A percentile compares a stretch with the other conserved stretches of the same genome.
phyloP scores from a whole-genome alignment of 2,797 vertebrate species.

The Poecilia velifera region DNA sequence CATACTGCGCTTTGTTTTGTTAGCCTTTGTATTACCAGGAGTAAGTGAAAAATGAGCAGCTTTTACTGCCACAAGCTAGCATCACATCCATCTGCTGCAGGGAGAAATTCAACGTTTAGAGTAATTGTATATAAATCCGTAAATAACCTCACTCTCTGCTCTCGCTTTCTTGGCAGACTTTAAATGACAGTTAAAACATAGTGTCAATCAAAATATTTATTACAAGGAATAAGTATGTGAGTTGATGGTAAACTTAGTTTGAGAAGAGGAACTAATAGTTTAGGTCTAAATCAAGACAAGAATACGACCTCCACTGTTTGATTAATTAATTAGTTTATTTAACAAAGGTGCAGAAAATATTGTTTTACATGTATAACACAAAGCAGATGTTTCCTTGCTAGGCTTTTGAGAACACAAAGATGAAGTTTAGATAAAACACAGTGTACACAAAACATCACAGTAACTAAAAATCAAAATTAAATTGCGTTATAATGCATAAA shows the following conservation, averaged over 20 bases:
- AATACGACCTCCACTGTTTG: not conserved
- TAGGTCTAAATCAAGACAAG: not conserved
- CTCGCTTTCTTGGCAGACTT: not conserved
- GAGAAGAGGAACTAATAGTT: not conserved
- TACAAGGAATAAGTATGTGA: not conserved
- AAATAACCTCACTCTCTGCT: not conserved
- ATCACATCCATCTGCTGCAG: not conserved
- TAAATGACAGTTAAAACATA: constrained; percentile 14
- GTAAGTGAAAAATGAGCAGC: constrained; percentile 32
- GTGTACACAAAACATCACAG: not conserved
- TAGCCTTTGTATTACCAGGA: constrained; percentile 18
- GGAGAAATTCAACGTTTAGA: not conserved
- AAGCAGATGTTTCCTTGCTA: not conserved
- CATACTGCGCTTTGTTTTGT: constrained; percentile 26
- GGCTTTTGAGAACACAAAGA: not conserved
- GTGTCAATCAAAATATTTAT: not conserved
- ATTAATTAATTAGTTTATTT: not conserved
- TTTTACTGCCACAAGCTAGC: constrained; percentile 10
- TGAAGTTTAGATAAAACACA: not conserved
- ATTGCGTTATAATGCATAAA: not conserved
- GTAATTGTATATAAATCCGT: not conserved
- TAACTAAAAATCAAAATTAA: not conserved
- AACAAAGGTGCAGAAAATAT: not conserved
- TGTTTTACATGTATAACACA: not conserved
- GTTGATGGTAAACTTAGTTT: not conserved